Conservation (phyloP, 2,797 vertebrate genomes). For the Rhinophrynus dorsalis region DNA sequence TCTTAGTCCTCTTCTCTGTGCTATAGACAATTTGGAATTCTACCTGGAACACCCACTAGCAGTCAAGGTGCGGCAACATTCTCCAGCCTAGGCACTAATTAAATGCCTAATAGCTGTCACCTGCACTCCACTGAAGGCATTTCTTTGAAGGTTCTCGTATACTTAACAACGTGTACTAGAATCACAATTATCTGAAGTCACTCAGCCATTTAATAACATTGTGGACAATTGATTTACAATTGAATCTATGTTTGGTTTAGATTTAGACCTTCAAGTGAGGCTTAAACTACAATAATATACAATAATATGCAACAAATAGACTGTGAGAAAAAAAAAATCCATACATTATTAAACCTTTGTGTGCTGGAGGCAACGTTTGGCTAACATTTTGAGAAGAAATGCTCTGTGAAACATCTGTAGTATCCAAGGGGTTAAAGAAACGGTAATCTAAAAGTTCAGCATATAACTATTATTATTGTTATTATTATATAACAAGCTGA, state of each 20-base stretch:
- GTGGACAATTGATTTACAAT: neutral
- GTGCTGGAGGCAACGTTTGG: too few species aligned
- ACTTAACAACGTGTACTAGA: neutral
- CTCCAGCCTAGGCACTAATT: neutral
- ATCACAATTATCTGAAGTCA: neutral
- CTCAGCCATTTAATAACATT: slow-evolving; percentile 9
- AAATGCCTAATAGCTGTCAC: slow-evolving; percentile 8
- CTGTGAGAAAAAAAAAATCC: neutral
- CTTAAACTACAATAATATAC: neutral
- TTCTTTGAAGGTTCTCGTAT: neutral
- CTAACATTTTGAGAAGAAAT: too few species aligned
- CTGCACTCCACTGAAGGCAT: neutral
- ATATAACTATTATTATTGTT: too few species aligned
- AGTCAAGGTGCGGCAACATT: neutral
- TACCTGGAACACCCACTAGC: neutral
- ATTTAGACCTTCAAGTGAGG: neutral
- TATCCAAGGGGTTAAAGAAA: too few species aligned
- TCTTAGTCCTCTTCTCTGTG: neutral
- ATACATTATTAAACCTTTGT: too few species aligned
- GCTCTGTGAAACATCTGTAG: too few species aligned
- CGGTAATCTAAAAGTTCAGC: too few species aligned
- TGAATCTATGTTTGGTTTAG: neutral
- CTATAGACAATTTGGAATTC: neutral
- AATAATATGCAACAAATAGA: neutral
- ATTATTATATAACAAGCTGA: too few species aligned